phyloP scores from a whole-genome alignment of 2,113 vertebrate genomes.

The Sus scrofa region T2T-Sscrofa CM000812.6:288525501-288526000 shows the following conservation, averaged over 20 bases:
- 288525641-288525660: background rate
- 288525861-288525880: fast-evolving
- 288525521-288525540: no score
- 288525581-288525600: fast-evolving
- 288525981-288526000: background rate
- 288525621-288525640: fast-evolving
- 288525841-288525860: no score
- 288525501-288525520: background rate
- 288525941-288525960: background rate
- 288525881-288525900: background rate
- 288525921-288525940: fast-evolving
- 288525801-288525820: no score
- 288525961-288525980: background rate
- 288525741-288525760: background rate
- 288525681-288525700: fast-evolving
- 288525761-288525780: fast-evolving
- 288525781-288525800: fast-evolving
- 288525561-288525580: fast-evolving
- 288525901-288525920: background rate
- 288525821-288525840: no score
- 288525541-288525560: background rate
- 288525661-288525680: background rate
- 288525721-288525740: background rate
- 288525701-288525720: background rate
- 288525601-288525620: fast-evolving